Conservation (phyloP, 2,888 invertebrate genomes). For the Galeopsomyia nigrocyanea region DNA sequence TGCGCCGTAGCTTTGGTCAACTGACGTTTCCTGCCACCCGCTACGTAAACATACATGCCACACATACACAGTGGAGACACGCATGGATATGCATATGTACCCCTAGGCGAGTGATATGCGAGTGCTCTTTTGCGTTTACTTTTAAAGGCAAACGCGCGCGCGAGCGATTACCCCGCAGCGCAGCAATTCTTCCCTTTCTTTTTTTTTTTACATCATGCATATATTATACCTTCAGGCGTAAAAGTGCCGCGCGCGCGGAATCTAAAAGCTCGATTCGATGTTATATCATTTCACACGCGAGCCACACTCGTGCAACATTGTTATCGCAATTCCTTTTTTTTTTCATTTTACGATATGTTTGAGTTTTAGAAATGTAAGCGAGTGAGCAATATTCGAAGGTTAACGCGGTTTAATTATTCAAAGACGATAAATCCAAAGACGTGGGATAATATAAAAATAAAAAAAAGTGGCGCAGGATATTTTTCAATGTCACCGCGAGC, state of each 20-base stretch:
- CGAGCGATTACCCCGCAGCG: too few species aligned
- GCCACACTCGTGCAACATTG: too few species aligned
- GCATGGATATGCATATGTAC: not conserved
- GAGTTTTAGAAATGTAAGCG: not conserved
- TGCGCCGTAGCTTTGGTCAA: not conserved
- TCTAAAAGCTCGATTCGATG: too few species aligned
- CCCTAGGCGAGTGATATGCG: not conserved
- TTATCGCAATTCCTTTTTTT: too few species aligned
- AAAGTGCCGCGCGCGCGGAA: too few species aligned
- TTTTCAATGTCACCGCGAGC: constrained; percentile 1
- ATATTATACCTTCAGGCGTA: too few species aligned
- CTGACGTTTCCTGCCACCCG: not conserved
- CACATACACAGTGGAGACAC: not conserved
- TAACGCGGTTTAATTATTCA: not conserved
- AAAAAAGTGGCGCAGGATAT: not conserved
- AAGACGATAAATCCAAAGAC: not conserved
- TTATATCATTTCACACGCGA: too few species aligned
- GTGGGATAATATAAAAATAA: not conserved
- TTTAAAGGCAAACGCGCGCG: too few species aligned
- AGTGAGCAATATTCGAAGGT: not conserved
- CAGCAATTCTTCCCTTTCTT: too few species aligned
- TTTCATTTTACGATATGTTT: not conserved
- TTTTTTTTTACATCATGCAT: too few species aligned
- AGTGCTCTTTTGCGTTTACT: too few species aligned
- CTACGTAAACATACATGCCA: not conserved